These are phyloP conservation scores for Symphodus melops DNA, from an alignment of 2,113 vertebrate species.

Conservation along the genomic window DNA sequence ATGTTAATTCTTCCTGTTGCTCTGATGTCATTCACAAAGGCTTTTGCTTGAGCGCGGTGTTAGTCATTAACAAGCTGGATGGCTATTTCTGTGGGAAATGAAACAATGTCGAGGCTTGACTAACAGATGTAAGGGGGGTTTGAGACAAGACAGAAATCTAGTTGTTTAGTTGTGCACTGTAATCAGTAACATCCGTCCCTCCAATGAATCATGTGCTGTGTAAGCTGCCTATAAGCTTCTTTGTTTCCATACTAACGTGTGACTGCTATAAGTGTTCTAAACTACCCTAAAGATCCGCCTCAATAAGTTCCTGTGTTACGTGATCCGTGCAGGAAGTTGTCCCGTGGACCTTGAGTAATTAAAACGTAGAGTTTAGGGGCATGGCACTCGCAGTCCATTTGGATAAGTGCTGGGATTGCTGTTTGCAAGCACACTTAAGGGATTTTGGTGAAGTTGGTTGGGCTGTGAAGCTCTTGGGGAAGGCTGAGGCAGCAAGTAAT, in stretches of 20 bases:
- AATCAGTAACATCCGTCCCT: too few species aligned
- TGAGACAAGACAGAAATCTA: slow-evolving; percentile 12
- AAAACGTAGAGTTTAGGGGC: slow-evolving; percentile 39
- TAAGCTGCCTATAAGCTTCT: background rate
- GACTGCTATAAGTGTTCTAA: background rate
- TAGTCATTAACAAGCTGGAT: slow-evolving; percentile 33
- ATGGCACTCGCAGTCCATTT: slow-evolving; percentile 36
- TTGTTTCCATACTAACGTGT: background rate
- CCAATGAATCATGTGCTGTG: background rate
- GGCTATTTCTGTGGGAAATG: slow-evolving; percentile 19
- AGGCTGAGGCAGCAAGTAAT: slow-evolving; percentile 55
- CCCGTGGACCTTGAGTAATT: slow-evolving; percentile 49
- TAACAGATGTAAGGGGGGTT: slow-evolving; percentile 20
- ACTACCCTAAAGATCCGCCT: background rate
- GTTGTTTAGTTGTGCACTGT: background rate
- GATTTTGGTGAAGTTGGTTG: slow-evolving; percentile 51
- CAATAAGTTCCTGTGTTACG: slow-evolving; percentile 7
- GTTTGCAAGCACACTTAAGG: slow-evolving; percentile 59
- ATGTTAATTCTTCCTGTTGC: slow-evolving; percentile 5
- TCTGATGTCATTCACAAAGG: background rate
- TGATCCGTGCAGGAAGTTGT: slow-evolving; percentile 25
- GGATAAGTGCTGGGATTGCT: slow-evolving; percentile 57
- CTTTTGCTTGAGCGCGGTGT: background rate
- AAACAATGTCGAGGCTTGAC: slow-evolving; percentile 16
- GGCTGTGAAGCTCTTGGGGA: slow-evolving; percentile 43